phyloP scores from a whole-genome alignment of 1,140 invertebrate genomes.

The Adelges cooleyi region DNA sequence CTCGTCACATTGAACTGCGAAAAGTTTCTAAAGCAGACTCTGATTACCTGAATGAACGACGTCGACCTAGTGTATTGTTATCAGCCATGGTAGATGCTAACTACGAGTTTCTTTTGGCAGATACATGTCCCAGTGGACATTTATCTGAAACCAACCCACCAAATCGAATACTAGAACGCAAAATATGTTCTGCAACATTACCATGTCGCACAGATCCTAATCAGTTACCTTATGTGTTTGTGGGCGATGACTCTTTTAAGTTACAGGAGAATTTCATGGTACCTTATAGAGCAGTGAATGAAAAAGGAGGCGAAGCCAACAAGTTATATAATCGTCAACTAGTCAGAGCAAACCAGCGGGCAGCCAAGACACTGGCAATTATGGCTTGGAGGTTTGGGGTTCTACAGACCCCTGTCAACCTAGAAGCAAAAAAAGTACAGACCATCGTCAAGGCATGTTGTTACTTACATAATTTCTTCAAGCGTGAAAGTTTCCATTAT shows the following conservation, averaged over 20 bases:
- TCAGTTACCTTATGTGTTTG: conserved; percentile 24
- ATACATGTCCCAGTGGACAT: conserved; percentile 31
- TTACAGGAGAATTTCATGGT: conserved; percentile 21
- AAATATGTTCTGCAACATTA: not conserved
- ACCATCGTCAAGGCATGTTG: conserved; percentile 29
- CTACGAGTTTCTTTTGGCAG: conserved; percentile 33
- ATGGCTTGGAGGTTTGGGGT: conserved; percentile 31
- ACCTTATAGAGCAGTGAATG: conserved; percentile 6
- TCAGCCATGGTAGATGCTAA: conserved; percentile 39
- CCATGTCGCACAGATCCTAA: not conserved
- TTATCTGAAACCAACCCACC: conserved; percentile 36
- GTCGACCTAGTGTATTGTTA: conserved; percentile 38
- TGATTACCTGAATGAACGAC: conserved; percentile 40
- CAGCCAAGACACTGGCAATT: conserved; percentile 41
- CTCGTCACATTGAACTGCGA: conserved; percentile 32
- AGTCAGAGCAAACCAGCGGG: conserved; percentile 36
- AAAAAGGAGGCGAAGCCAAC: conserved; percentile 3
- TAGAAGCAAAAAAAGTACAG: conserved; percentile 30
- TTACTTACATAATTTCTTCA: conserved; percentile 29
- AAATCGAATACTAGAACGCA: conserved; percentile 25
- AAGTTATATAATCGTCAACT: conserved; percentile 39
- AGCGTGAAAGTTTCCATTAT: conserved; percentile 10
- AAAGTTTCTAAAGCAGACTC: conserved; percentile 36
- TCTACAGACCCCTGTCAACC: conserved; percentile 29
- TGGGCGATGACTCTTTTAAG: conserved; percentile 20